Evolutionary conservation across 2,888 invertebrate genomes (phyloP).

Genomic region (Colostygia pectinataria): DNA sequence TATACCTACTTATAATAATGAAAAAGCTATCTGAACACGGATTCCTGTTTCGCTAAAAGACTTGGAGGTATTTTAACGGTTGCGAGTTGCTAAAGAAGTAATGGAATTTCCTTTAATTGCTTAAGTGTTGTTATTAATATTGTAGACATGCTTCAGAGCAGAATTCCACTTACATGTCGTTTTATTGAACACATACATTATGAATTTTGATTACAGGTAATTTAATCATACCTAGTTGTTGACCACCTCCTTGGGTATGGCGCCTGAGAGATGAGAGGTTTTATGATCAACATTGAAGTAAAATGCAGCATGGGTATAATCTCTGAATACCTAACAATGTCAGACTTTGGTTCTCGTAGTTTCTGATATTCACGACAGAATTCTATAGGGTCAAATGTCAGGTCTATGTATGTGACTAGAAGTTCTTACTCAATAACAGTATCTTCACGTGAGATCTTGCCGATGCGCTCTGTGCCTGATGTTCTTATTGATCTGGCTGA

Average conservation of each 20-base stretch:
- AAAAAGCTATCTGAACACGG: conserved; percentile 39
- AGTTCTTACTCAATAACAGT: conserved; percentile 24
- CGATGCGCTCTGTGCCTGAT: conserved; percentile 1
- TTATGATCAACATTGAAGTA: conserved; percentile 4
- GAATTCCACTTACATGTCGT: conserved; percentile 12
- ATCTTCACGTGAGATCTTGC: conserved; percentile 19
- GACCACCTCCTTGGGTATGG: neutral
- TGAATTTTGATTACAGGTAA: conserved; percentile 19
- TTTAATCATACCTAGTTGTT: conserved; percentile 1
- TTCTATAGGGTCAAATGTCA: conserved; percentile 25
- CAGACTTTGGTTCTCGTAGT: conserved; percentile 22
- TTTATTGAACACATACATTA: conserved; percentile 17
- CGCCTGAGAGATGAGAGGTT: neutral
- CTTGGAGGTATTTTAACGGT: conserved; percentile 23
- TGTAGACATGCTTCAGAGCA: conserved; percentile 17
- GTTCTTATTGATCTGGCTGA: conserved; percentile 10
- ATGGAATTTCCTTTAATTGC: conserved; percentile 24
- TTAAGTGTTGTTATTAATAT: conserved; percentile 21
- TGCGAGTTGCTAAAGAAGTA: conserved; percentile 24
- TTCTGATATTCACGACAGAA: conserved; percentile 22
- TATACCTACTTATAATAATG: conserved; percentile 37
- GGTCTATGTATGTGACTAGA: conserved; percentile 19
- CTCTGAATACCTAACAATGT: conserved; percentile 5
- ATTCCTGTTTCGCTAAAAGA: conserved; percentile 39
- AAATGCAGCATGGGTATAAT: conserved; percentile 3